A percentile compares a stretch with the other conserved stretches of the same genome.
phyloP scores from a whole-genome alignment of 2,797 vertebrate species.

The Rhyacichthys aspro region DNA sequence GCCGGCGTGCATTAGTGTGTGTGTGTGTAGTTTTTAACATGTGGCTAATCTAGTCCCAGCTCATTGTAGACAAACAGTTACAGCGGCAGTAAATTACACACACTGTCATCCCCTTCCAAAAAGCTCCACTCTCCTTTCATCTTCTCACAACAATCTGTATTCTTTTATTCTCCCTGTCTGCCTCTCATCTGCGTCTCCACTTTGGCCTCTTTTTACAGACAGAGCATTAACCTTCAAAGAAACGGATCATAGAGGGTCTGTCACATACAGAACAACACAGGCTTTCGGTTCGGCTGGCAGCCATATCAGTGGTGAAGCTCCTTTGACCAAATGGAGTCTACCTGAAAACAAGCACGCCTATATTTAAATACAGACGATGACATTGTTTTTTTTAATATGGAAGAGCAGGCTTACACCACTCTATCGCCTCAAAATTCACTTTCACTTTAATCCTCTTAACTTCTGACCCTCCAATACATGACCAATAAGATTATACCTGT shows the following conservation, averaged over 20 bases:
- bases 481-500: slow-evolving; percentile 17
- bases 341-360: slow-evolving; percentile 6
- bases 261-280: slow-evolving; percentile 42
- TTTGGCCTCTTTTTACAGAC: slow-evolving; percentile 44
- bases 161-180: slow-evolving; percentile 36
- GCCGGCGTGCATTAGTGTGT: slow-evolving; percentile 53
- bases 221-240: slow-evolving; percentile 69
- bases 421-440: slow-evolving; percentile 11
- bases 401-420: neutral
- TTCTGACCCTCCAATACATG: neutral
- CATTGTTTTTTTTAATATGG: neutral
- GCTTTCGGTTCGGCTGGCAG: slow-evolving; percentile 48
- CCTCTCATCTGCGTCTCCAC: slow-evolving; percentile 45
- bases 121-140: slow-evolving; percentile 57
- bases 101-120: slow-evolving; percentile 54
- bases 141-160: slow-evolving; percentile 28
- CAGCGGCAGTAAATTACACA: slow-evolving; percentile 60
- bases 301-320: slow-evolving; percentile 55
- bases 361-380: too few relatives aligned
- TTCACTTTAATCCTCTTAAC: slow-evolving; percentile 12
- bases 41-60: slow-evolving; percentile 74
- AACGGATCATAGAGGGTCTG: slow-evolving; percentile 44
- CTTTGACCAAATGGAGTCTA: slow-evolving; percentile 41
- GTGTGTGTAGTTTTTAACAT: slow-evolving; percentile 52
- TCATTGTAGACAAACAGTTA: slow-evolving; percentile 71